These are phyloP conservation scores for Chloroceryle amazona DNA, from an alignment of 2,797 vertebrate species.

Conservation along the genomic window DNA sequence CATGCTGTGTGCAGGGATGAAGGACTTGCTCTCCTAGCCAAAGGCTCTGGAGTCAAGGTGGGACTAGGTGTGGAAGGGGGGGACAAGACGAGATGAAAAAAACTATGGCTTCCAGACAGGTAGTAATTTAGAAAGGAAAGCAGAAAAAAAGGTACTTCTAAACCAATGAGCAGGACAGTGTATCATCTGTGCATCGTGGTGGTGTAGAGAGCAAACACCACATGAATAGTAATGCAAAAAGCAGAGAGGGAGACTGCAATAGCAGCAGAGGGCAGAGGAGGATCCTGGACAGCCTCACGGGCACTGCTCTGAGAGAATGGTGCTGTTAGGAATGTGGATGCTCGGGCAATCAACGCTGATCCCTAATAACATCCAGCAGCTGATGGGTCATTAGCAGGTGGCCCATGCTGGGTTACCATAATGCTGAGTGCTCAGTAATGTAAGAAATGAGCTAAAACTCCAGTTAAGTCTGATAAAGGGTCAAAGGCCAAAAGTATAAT, in stretches of 20 bases:
- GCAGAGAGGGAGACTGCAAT: neutral
- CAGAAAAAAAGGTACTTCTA: neutral
- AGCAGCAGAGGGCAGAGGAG: neutral
- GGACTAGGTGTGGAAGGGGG: neutral
- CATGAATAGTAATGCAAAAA: fast-evolving
- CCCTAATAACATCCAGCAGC: neutral
- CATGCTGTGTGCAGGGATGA: neutral
- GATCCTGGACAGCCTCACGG: neutral
- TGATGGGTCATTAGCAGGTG: neutral
- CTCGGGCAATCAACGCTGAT: neutral
- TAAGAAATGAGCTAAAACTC: neutral
- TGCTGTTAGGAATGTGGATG: neutral
- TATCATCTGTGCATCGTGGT: neutral
- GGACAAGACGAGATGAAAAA: neutral
- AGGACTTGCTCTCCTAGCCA: neutral
- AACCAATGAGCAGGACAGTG: neutral
- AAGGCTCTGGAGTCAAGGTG: neutral
- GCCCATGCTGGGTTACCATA: neutral
- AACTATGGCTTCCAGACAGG: neutral
- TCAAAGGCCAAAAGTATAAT: neutral
- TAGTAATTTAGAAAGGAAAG: neutral
- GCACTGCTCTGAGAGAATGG: fast-evolving
- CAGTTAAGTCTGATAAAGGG: neutral
- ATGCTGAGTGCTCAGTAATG: neutral
- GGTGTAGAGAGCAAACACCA: neutral